phyloP scores from a whole-genome alignment of 2,888 invertebrate genomes.

The Lamproptera curius region DNA sequence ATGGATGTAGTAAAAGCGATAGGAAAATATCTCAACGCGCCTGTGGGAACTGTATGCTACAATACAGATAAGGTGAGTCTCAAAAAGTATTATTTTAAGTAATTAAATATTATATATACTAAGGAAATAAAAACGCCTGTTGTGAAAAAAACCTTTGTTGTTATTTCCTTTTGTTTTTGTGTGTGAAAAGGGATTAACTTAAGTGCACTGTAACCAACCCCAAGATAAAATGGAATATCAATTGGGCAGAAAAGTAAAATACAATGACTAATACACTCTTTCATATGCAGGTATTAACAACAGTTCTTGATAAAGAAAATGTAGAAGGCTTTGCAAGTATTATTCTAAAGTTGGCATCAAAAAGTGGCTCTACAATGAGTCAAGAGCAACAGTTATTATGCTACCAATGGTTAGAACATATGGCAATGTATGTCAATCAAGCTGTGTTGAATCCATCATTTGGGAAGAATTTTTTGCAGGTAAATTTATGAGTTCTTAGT shows the following conservation, averaged over 20 bases:
- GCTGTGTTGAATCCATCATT: constrained; percentile 58
- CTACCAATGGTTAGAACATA: constrained; percentile 84
- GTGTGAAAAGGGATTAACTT: not conserved
- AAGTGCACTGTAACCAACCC: not conserved
- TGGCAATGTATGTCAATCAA: constrained; percentile 75
- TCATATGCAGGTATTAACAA: constrained; percentile 64
- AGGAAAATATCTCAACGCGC: constrained; percentile 72
- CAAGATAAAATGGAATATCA: not conserved
- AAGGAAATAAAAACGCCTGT: too few species aligned
- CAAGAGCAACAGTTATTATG: constrained; percentile 61
- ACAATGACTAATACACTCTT: too few species aligned
- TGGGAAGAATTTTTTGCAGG: constrained; percentile 71
- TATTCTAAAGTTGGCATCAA: constrained; percentile 60
- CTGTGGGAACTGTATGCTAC: constrained; percentile 69
- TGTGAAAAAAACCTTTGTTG: constrained; percentile 1
- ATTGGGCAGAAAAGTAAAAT: too few species aligned
- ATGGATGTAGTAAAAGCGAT: constrained; percentile 67
- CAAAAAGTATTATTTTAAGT: not conserved
- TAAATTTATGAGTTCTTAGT: too few species aligned
- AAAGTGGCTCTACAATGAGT: constrained; percentile 54
- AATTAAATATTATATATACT: not conserved
- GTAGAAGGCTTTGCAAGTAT: constrained; percentile 75
- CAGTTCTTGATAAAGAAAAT: constrained; percentile 58
- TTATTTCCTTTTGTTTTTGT: not conserved
- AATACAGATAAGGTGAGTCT: constrained; percentile 71